Conservation (phyloP, 2,113 vertebrate genomes). For the Spea multiplicata region DNA sequence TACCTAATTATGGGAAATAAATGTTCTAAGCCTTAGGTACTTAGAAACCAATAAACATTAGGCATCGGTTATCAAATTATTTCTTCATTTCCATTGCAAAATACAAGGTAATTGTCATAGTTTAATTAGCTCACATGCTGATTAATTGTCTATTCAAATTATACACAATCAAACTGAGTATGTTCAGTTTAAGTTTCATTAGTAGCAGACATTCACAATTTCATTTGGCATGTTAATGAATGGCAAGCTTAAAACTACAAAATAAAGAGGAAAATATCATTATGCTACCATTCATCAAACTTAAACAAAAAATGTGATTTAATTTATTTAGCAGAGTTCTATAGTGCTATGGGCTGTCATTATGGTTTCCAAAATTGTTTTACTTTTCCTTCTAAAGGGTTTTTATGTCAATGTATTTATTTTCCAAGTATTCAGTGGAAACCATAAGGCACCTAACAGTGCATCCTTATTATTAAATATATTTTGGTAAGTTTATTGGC, state of each 20-base stretch:
- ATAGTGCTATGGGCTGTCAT: not conserved
- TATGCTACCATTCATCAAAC: slow-evolving; percentile 32
- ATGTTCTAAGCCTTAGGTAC: slow-evolving; percentile 59
- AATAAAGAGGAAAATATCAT: slow-evolving; percentile 31
- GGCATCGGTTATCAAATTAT: slow-evolving; percentile 57
- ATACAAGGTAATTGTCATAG: slow-evolving; percentile 52
- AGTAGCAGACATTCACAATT: slow-evolving; percentile 38
- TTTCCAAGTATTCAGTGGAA: not conserved
- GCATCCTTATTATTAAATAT: not conserved
- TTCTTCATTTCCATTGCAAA: slow-evolving; percentile 61
- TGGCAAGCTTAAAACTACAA: slow-evolving; percentile 19
- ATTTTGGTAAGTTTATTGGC: not conserved
- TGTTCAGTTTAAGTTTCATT: slow-evolving; percentile 58
- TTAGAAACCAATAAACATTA: slow-evolving; percentile 50
- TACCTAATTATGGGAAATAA: slow-evolving; percentile 63
- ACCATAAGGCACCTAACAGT: not conserved
- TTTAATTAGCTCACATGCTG: slow-evolving; percentile 58
- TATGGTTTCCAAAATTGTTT: not conserved
- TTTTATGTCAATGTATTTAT: not conserved
- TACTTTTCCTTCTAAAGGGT: not conserved
- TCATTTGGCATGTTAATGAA: slow-evolving; percentile 51
- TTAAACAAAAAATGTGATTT: slow-evolving; percentile 34
- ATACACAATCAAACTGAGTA: slow-evolving; percentile 53
- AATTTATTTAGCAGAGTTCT: slow-evolving; percentile 13
- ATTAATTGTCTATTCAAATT: slow-evolving; percentile 55